Base-by-base conservation (phyloP, 2,888 invertebrate genomes). In the Apotomis betuletana region DNA sequence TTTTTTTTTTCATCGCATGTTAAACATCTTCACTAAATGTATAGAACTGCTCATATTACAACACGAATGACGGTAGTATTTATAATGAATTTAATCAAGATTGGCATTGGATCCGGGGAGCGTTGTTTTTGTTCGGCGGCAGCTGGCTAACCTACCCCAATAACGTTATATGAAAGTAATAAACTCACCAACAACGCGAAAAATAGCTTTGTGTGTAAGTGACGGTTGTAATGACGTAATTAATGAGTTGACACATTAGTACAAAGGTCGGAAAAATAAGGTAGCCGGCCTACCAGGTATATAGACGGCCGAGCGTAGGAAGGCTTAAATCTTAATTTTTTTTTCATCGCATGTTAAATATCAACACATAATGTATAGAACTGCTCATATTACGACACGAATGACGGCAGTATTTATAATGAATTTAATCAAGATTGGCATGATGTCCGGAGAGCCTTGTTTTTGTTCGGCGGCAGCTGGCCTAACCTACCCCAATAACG, bases 401-500 rank as follows among this genome's bases (percentile, higher is more conserved):
- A 27, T 27, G 27, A 60, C 36, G n/a, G 5, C 13, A 55, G 52
- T n/a, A 54, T 65, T 55, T 65, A 55, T 61, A 67, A 70, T 67
- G 46, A 61, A 67, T 65, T 65, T 60, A 60, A 64, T 70, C 59
- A 64, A 49, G 54, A 59, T 52, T 59, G 67, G 58, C 49, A 46
- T 13, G 8, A 59, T 12, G 58, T 51, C 41, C 54, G 41, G 15
- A 64, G 63, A 15, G 52, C 60, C 36, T 27, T 70, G 70, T 70
- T 70, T 70, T 65, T 70, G 54, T 62, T 63, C 54, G 38, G 65
- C 60, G 55, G 55, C 65, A 65, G 65, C 60, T 61, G 70, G 60
- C 6, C 54, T 9, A 49, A 64, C 41, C 63, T 64, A 15, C 41
- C 54, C 41, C 63, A 64, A 41, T 64, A 61, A 55, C 60, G 64